Evolutionary conservation across 2,888 invertebrate genomes (phyloP), one percentile per base, ranked within the genome.

Genomic region (Nomada flava): DNA sequence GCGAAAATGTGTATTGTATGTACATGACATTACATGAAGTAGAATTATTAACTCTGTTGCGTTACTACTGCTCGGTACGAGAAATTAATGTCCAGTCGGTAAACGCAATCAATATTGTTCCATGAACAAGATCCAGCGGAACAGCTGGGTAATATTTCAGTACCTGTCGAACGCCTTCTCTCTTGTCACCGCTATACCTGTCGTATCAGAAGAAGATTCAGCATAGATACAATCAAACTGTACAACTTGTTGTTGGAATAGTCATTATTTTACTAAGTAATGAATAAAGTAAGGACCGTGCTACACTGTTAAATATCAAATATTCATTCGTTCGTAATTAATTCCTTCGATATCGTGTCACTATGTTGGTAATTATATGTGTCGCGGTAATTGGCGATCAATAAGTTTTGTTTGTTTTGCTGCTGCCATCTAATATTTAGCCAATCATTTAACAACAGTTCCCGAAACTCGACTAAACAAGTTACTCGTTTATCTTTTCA

Each of bases 11-110:
- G 18, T 80, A 15, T 11, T 73, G 9, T 0, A 0, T 36, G 36
- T n/a, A 44, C 4, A 23, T 76, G 18, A 52, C 81, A 42, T 0
- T 63, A 15, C 59, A 53, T 10, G 84, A 82, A n/a, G 53, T n/a
- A 42, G 76, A 82, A 0, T 36, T 82, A 0, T 36, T 82, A 11
- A 53, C 29, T 2, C 29, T 86, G 2, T 71, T 88, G 59, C 68
- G 82, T n/a, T 89, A 87, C 59, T 90, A 83, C 50, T 79, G 85
- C 20, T 57, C 73, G 26, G 89, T 85, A 78, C 52, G 71, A 55
- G 0, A 26, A 18, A 36, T 10, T 36, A 29, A 18, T 29, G 29
- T 15, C 11, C 15, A 13, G 2, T 13, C 5, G 15, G 7, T 13
- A 11, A 63, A 44, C 4, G n/a, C 29, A 1, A 23, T 2, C 10